A percentile compares a stretch with the other conserved stretches of the same genome.
Conservation (phyloP, 2,797 vertebrate genomes). For the Scyliorhinus canicula region DNA sequence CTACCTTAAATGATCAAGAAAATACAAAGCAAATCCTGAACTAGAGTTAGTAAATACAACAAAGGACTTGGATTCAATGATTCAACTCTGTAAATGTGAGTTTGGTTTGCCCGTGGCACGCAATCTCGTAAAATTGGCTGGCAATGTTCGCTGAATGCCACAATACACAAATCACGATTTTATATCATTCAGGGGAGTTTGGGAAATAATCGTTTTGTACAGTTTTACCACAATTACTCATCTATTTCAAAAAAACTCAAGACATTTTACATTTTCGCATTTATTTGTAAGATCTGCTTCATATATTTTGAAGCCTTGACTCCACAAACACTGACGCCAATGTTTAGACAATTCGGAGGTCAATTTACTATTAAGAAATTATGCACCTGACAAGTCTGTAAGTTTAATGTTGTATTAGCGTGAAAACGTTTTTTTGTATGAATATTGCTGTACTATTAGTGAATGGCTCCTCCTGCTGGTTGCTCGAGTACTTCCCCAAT, state of each 20-base stretch:
- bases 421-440: background rate
- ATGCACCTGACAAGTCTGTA: background rate
- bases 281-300: background rate
- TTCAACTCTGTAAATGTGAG: background rate
- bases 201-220: background rate
- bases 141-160: background rate
- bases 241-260: background rate
- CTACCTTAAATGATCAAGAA: background rate
- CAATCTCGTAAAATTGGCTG: background rate
- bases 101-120: background rate
- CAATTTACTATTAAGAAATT: background rate
- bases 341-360: background rate
- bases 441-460: background rate
- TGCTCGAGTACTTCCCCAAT: background rate
- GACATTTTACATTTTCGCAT: background rate
- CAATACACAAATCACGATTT: background rate
- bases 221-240: background rate
- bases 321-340: background rate
- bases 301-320: background rate
- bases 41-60: background rate
- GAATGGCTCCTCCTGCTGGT: constrained; percentile 13
- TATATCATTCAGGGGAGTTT: background rate
- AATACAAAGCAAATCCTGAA: background rate
- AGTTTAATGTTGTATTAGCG: background rate
- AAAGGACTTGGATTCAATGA: background rate